These are phyloP conservation scores for Drosophila murphyi DNA, from an alignment of 1,140 invertebrate species.

Conservation along the genomic window DNA sequence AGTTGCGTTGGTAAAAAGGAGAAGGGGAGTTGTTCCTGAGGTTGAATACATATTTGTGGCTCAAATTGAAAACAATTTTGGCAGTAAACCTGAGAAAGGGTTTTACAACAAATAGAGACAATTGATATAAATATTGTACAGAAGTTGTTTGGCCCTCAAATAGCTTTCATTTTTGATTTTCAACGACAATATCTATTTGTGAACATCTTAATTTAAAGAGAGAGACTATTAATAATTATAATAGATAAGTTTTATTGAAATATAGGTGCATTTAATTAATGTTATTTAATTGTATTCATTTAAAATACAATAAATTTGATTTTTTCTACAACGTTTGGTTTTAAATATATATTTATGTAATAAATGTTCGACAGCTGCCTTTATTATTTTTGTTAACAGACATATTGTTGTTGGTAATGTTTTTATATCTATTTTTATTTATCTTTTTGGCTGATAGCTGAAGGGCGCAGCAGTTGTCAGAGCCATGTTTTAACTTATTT, in stretches of 20 bases:
- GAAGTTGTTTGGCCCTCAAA: constrained; percentile 25
- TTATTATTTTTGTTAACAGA: constrained; percentile 43
- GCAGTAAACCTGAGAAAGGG: constrained; percentile 47
- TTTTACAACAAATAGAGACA: constrained; percentile 67
- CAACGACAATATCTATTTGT: too few relatives aligned
- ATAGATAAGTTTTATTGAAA: too few relatives aligned
- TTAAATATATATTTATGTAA: neutral
- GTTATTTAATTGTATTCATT: too few relatives aligned
- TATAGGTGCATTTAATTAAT: too few relatives aligned
- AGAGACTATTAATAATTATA: too few relatives aligned
- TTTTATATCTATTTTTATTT: neutral
- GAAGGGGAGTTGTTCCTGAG: neutral
- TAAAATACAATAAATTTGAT: too few relatives aligned
- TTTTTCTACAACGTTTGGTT: too few relatives aligned
- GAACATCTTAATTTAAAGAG: too few relatives aligned
- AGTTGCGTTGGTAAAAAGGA: neutral
- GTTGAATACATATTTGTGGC: constrained; percentile 30
- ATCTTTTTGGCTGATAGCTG: constrained; percentile 44
- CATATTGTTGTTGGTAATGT: constrained; percentile 24
- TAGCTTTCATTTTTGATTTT: constrained; percentile 13
- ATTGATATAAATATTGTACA: constrained; percentile 10
- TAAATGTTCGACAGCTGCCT: constrained; percentile 23
- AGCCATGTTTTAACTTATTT: constrained; percentile 39
- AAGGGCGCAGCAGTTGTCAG: constrained; percentile 40
- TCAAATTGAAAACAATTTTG: constrained; percentile 43